Evolutionary conservation across 1,140 invertebrate species (phyloP), one percentile per base, ranked within the genome.

Genomic region (Hyles vespertilio): DNA sequence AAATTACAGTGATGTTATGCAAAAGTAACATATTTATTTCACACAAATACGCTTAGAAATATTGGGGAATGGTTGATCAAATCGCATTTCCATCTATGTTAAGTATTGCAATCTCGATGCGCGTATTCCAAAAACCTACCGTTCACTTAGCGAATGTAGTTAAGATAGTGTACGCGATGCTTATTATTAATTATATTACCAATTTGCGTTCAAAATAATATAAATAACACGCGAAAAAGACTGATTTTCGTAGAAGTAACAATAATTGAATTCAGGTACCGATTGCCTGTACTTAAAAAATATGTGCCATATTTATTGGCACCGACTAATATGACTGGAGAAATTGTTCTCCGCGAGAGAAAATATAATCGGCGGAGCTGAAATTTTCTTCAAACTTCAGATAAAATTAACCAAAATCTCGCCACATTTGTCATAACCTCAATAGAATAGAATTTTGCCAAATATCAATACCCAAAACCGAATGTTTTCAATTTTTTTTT

Each of bases 381-480:
- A 22, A 33, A 34, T 9, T 32, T 8, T 34, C 50, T 34, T 51
- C 32, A 34, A 34, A 51, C 22, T 32, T 3, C 3, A 11, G n/a
- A 50, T 5, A 22, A 52, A n/a, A 45, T 12, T 9, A 44, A 48
- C 44, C 54, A 47, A 56, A 47, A 33, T 45, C 22, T 44, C 12
- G 11, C 43, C 40, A 32, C 53, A 46, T 40, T 40, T 40, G 3
- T 22, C 22, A 22, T 47, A 48, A 56, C 44, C 45, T 47, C 44
- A 47, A 48, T 56, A 34, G 43, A 2, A 56, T 46, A 22, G 22
- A 22, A 22, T 47, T 47, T 47, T 56, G 47, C 54, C 54, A 56
- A 56, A 56, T 47, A 56, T 48, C 11, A 6, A 32, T 44, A 36
- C 32, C 52, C 45, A 56, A 47, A 56, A 47, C 10, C 11, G 22